These are phyloP conservation scores for Vollenhovia emeryi DNA, from an alignment of 1,140 invertebrate genomes.

Conservation along the genomic window DNA sequence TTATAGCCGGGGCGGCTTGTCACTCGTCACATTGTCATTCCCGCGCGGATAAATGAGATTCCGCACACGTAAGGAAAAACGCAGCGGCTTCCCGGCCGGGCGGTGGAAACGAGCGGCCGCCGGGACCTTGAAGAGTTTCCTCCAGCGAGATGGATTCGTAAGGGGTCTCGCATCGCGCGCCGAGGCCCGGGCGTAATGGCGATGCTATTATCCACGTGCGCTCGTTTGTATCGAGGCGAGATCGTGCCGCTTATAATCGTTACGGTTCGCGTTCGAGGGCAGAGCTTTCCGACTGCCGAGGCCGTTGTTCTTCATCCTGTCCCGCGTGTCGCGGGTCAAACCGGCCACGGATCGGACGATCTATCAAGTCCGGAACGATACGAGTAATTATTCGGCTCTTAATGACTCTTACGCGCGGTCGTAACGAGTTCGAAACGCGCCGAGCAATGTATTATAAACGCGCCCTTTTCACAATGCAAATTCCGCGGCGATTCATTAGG, in stretches of 20 bases:
- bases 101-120: background rate
- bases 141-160: background rate
- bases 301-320: slow-evolving; percentile 44
- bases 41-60: slow-evolving; percentile 36
- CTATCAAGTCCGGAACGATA: slow-evolving; percentile 75
- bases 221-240: slow-evolving; percentile 50
- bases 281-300: slow-evolving; percentile 51
- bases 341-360: slow-evolving; percentile 75
- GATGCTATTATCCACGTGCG: slow-evolving; percentile 55
- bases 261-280: slow-evolving; percentile 49
- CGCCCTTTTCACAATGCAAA: slow-evolving; percentile 49
- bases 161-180: background rate
- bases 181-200: slow-evolving; percentile 21
- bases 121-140: background rate
- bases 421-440: slow-evolving; percentile 65
- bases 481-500: slow-evolving; percentile 48
- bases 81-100: background rate
- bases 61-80: background rate
- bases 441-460: slow-evolving; percentile 61
- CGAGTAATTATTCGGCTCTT: slow-evolving; percentile 77
- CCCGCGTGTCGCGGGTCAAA: slow-evolving; percentile 68
- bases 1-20: slow-evolving; percentile 64
- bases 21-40: slow-evolving; percentile 60
- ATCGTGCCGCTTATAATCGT: slow-evolving; percentile 57
- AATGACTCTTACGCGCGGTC: slow-evolving; percentile 74